These are phyloP conservation scores for Noctilio leporinus DNA, from an alignment of 2,113 vertebrate genomes.

Conservation along the genomic window DNA sequence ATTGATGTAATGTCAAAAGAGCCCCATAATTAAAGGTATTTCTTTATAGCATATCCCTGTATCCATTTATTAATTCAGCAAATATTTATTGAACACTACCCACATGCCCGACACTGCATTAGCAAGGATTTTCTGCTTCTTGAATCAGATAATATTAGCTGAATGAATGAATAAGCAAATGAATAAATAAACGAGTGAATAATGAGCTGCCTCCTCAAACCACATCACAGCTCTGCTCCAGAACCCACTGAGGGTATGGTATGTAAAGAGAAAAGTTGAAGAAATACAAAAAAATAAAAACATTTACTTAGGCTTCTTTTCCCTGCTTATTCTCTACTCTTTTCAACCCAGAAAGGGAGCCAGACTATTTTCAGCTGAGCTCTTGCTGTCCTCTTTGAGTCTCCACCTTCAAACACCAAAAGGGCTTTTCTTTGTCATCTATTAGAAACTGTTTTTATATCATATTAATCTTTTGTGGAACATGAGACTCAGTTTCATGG, in stretches of 20 bases:
- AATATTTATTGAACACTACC: slow-evolving; percentile 43
- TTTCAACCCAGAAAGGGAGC: neutral
- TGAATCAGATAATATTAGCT: neutral
- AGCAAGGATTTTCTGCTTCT: neutral
- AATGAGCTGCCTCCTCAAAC: neutral
- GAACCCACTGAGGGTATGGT: neutral
- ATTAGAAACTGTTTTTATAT: neutral
- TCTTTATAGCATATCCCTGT: slow-evolving; percentile 34
- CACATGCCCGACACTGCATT: neutral
- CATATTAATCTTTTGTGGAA: neutral
- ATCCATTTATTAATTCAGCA: slow-evolving; percentile 30
- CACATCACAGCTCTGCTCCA: neutral
- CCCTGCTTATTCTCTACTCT: neutral
- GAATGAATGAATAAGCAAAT: neutral
- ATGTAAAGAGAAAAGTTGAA: neutral
- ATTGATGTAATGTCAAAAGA: slow-evolving; percentile 52
- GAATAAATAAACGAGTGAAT: neutral
- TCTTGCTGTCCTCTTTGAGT: neutral
- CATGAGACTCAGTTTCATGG: neutral
- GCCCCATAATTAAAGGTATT: slow-evolving; percentile 60
- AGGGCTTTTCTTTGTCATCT: neutral
- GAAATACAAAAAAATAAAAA: neutral
- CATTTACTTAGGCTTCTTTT: neutral
- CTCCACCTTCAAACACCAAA: neutral
- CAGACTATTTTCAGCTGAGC: neutral